Evolutionary conservation across 2,888 invertebrate genomes (phyloP), one percentile per base, ranked within the genome.

Genomic region (Helicoverpa assulta): DNA sequence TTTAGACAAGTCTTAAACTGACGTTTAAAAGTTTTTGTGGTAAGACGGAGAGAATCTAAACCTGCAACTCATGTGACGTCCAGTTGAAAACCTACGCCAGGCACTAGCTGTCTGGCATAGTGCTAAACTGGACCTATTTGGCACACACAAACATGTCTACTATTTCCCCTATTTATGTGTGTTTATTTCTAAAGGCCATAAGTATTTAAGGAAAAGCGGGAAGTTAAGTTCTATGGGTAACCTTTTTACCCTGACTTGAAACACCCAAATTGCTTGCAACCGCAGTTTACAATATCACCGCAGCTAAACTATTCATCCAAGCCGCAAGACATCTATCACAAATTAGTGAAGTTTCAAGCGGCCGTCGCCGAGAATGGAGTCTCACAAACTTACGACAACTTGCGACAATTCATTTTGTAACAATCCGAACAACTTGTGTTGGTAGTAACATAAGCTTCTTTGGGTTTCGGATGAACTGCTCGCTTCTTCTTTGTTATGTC

Each of bases 371-470:
- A 12, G 19, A 70, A n/a, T 61, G 53, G 70, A 61, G 50, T 50
- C 70, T 63, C 77, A 40, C 51, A 47, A 70, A 73, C 54, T 63
- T 59, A 12, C 0, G 8, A 53, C 37, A 26, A 58, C 54, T 59
- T 71, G 71, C 37, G 54, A 70, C 77, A 76, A 52, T 69, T 57
- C n/a, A 54, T 76, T 76, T 62, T 54, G n/a, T 70, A 53, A 57
- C 14, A 16, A 19, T 8, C 57, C 69, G 7, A 21, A 47, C 47
- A 47, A 47, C 47, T 47, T 47, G 47, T 47, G 16, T 16, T 47
- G n/a, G 16, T 43, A 16, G 16, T n/a, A 47, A 47, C 47, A 47
- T 16, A n/a, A n/a, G 47, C n/a, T 40, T 47, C 47, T 47, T 47
- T 16, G 47, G 16, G n/a, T 47, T 47, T 16, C 47, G 2, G 47